Evolutionary conservation across 2,113 vertebrate genomes (phyloP).

Genomic region (Leucoraja erinaceus): DNA sequence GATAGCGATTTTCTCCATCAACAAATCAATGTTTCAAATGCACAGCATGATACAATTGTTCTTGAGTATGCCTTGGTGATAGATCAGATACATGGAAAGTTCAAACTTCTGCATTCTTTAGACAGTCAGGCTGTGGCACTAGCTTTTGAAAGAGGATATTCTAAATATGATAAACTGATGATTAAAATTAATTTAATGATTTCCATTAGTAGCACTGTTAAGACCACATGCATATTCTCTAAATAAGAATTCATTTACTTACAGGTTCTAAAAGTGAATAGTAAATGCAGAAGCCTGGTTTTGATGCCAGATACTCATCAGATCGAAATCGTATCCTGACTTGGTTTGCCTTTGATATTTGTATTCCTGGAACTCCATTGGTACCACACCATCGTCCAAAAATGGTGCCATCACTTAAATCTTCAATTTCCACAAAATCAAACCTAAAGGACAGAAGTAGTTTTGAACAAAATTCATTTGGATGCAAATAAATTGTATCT

Average conservation of each 20-base stretch:
- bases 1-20: no score
- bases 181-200: background rate
- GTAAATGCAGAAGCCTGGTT: conserved; percentile 89
- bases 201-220: background rate
- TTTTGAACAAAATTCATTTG: background rate
- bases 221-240: background rate
- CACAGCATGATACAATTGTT: background rate
- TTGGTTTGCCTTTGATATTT: conserved; percentile 83
- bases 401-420: conserved; percentile 72
- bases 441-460: conserved; percentile 63
- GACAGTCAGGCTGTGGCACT: background rate
- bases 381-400: conserved; percentile 96
- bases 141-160: background rate
- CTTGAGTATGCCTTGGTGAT: background rate
- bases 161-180: background rate
- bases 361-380: conserved; percentile 62
- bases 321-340: conserved; percentile 87
- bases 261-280: conserved; percentile 76
- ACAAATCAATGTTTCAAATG: background rate
- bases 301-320: conserved; percentile 90
- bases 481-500: background rate
- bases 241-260: conserved; percentile 49
- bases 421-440: conserved; percentile 94
- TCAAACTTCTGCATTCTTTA: background rate
- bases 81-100: background rate